Conservation (phyloP, 1,140 invertebrate species). For the Melipona quadrifasciata region DNA sequence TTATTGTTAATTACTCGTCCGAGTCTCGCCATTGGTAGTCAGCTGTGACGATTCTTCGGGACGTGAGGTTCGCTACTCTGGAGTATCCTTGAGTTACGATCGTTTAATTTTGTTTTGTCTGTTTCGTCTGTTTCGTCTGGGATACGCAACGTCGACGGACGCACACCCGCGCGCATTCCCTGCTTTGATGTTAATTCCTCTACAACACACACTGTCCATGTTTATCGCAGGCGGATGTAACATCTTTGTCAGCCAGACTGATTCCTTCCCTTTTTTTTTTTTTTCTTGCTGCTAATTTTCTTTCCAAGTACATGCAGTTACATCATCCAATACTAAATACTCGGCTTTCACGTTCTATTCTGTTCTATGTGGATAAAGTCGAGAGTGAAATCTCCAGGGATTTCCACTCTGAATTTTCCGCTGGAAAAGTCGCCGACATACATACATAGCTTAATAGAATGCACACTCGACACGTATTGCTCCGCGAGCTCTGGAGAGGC, state of each 20-base stretch:
- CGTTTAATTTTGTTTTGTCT: slow-evolving; percentile 51
- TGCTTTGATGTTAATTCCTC: slow-evolving; percentile 1
- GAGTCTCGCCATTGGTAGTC: not conserved
- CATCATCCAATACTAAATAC: no score
- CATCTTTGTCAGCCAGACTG: not conserved
- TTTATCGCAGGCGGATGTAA: slow-evolving; percentile 22
- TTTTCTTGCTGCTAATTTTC: not conserved
- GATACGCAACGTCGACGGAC: not conserved
- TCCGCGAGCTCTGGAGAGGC: not conserved
- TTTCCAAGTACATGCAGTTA: not conserved
- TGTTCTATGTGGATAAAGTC: not conserved
- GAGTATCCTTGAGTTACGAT: slow-evolving; percentile 38
- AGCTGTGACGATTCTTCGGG: not conserved
- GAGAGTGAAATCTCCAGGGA: not conserved
- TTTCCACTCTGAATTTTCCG: not conserved
- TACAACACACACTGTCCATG: not conserved
- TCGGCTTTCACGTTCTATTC: not conserved
- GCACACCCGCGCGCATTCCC: not conserved
- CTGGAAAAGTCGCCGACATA: not conserved
- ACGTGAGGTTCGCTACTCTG: not conserved
- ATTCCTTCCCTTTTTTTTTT: not conserved
- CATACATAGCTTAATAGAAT: not conserved
- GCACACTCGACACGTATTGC: slow-evolving; percentile 12
- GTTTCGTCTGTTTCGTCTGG: slow-evolving; percentile 18
- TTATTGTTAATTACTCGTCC: not conserved